Percentiles rank a stretch among this genome's conserved stretches.
phyloP scores from a whole-genome alignment of 2,888 invertebrate species.

The Ceratothoa steindachneri region DNA sequence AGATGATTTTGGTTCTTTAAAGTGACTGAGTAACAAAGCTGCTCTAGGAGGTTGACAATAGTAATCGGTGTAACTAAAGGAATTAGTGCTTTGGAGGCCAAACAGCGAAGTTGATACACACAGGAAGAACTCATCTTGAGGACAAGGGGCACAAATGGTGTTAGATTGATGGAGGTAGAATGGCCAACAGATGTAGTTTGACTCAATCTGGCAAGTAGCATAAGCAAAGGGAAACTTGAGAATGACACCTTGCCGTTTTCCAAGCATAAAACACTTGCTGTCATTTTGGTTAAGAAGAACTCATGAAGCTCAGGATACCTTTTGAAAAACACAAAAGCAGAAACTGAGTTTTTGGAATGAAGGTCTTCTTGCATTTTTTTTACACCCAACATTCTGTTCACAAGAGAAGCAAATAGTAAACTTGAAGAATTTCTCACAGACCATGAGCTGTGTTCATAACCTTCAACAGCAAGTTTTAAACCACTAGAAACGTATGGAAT shows the following conservation, averaged over 20 bases:
- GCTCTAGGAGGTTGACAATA: slow-evolving; percentile 15
- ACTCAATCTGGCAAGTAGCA: slow-evolving; percentile 72
- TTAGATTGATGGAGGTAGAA: slow-evolving; percentile 29
- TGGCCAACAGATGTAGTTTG: slow-evolving; percentile 69
- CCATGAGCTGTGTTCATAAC: slow-evolving; percentile 55
- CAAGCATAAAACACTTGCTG: slow-evolving; percentile 36
- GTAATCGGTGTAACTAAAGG: slow-evolving; percentile 28
- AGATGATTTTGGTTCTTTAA: slow-evolving; percentile 27
- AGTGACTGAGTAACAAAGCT: slow-evolving; percentile 21
- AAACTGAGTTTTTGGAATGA: slow-evolving; percentile 54
- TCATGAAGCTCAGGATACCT: slow-evolving; percentile 63
- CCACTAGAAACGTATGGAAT: slow-evolving; percentile 54
- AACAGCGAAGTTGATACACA: slow-evolving; percentile 29
- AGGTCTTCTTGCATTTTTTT: slow-evolving; percentile 57
- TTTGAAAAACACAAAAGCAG: slow-evolving; percentile 70
- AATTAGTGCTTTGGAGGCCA: slow-evolving; percentile 36
- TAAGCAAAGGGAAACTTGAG: slow-evolving; percentile 69
- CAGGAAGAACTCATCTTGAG: slow-evolving; percentile 28
- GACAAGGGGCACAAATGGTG: slow-evolving; percentile 29
- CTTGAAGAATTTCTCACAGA: slow-evolving; percentile 70
- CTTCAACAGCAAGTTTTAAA: slow-evolving; percentile 54
- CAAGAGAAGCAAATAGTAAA: slow-evolving; percentile 73
- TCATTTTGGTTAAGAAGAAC: slow-evolving; percentile 59
- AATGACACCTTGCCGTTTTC: slow-evolving; percentile 55
- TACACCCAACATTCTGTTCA: slow-evolving; percentile 83